These are phyloP conservation scores for Tribolium castaneum DNA, from an alignment of 1,140 invertebrate species.

Conservation along the genomic window DNA sequence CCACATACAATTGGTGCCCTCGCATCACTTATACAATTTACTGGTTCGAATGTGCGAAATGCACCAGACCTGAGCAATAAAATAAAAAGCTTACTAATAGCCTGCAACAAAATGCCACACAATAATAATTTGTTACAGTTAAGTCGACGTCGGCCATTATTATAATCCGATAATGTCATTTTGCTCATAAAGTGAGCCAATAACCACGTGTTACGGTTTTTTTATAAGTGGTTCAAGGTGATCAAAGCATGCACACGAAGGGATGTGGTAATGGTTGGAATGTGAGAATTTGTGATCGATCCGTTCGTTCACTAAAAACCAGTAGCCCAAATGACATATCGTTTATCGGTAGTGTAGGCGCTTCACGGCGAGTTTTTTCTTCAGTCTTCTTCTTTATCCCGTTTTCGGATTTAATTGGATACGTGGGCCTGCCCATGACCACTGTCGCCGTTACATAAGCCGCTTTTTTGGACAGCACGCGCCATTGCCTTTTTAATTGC, in stretches of 20 bases:
- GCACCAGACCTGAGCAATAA: neutral
- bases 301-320: constrained; percentile 24
- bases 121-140: constrained; percentile 8
- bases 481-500: constrained; percentile 18
- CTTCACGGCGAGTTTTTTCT: neutral
- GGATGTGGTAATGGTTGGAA: constrained; percentile 24
- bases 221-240: constrained; percentile 29
- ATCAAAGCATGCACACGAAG: constrained; percentile 17
- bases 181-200: constrained; percentile 29
- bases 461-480: constrained; percentile 6
- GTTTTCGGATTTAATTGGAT: constrained; percentile 20
- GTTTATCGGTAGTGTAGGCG: constrained; percentile 5
- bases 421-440: neutral
- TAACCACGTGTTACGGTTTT: constrained; percentile 25
- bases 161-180: constrained; percentile 11
- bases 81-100: neutral
- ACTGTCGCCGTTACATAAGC: constrained; percentile 17
- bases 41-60: neutral
- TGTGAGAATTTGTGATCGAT: constrained; percentile 14
- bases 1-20: neutral
- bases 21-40: neutral
- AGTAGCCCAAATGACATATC: constrained; percentile 16
- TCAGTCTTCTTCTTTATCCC: neutral
- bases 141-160: constrained; percentile 18
- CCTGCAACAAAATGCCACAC: neutral